These are phyloP conservation scores for Lacanobia wlatinum DNA, from an alignment of 2,888 invertebrate genomes.

Conservation along the genomic window DNA sequence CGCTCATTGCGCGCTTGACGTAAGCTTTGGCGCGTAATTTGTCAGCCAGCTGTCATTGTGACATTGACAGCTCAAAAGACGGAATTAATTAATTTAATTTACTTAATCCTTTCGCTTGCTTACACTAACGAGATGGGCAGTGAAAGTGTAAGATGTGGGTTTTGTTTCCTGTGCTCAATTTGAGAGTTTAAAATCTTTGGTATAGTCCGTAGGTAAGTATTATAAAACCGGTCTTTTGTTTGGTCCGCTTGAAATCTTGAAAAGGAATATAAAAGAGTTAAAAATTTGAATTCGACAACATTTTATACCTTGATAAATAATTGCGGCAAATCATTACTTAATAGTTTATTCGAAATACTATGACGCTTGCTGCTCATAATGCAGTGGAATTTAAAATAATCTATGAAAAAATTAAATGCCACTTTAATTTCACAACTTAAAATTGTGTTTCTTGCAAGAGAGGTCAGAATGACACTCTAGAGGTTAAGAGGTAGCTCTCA, in stretches of 20 bases:
- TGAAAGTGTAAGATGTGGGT: conserved; percentile 30
- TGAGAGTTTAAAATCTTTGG: not conserved
- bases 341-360: no score
- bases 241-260: no score
- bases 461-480: not conserved
- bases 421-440: not conserved
- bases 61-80: conserved; percentile 36
- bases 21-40: conserved; percentile 54
- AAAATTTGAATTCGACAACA: no score
- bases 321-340: no score
- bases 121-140: conserved; percentile 41
- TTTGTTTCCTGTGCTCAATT: conserved; percentile 36
- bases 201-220: not conserved
- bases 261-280: not conserved
- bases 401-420: not conserved
- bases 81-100: conserved; percentile 47
- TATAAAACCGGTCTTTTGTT: conserved; percentile 16
- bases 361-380: no score
- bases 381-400: not conserved
- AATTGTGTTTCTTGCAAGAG: not conserved
- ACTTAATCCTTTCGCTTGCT: conserved; percentile 44
- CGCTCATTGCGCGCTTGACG: conserved; percentile 29
- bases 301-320: no score
- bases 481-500: conserved; percentile 15
- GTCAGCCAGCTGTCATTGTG: conserved; percentile 51